Percentiles rank a stretch among this genome's conserved stretches.
These are phyloP conservation scores for Drosophila meridionalis DNA, from an alignment of 2,888 invertebrate species.

Conservation along the genomic window DNA sequence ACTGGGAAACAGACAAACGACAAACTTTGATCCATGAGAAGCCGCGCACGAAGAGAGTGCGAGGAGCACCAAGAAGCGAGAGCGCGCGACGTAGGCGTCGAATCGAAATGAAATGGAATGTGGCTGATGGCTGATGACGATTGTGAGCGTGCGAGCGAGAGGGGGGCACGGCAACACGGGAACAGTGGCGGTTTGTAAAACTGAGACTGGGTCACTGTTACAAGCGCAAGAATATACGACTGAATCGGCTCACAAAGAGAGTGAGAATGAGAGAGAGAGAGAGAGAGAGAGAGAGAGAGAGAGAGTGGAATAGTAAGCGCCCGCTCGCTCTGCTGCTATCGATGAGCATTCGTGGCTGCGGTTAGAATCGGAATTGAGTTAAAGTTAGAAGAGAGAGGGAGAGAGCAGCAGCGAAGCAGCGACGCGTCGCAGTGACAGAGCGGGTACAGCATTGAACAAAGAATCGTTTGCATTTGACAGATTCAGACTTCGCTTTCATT, in stretches of 20 bases:
- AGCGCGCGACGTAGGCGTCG: constrained; percentile 49
- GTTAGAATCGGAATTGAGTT: constrained; percentile 45
- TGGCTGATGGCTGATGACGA: constrained; percentile 49
- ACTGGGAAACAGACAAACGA: constrained; percentile 27
- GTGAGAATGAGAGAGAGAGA: constrained; percentile 9
- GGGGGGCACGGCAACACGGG: background rate
- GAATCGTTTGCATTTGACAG: constrained; percentile 66
- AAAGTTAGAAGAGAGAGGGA: constrained; percentile 54
- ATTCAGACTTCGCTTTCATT: constrained; percentile 72
- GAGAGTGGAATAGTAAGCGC: background rate
- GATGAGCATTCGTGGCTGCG: constrained; percentile 16
- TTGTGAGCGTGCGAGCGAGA: constrained; percentile 24
- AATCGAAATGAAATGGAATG: constrained; percentile 67
- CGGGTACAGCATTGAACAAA: constrained; percentile 39
- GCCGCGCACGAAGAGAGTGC: constrained; percentile 10
- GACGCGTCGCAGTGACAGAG: constrained; percentile 15
- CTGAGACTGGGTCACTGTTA: constrained; percentile 84
- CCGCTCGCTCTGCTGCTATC: background rate
- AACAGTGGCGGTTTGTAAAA: constrained; percentile 13
- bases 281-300: constrained; percentile 13
- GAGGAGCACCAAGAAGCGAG: constrained; percentile 14
- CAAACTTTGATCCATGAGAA: constrained; percentile 58
- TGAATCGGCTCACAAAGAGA: constrained; percentile 33
- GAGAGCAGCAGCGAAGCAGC: background rate
- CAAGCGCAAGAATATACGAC: constrained; percentile 67